Base-by-base conservation (phyloP, 2,797 vertebrate genomes). In the Epinephelus coioides region DNA sequence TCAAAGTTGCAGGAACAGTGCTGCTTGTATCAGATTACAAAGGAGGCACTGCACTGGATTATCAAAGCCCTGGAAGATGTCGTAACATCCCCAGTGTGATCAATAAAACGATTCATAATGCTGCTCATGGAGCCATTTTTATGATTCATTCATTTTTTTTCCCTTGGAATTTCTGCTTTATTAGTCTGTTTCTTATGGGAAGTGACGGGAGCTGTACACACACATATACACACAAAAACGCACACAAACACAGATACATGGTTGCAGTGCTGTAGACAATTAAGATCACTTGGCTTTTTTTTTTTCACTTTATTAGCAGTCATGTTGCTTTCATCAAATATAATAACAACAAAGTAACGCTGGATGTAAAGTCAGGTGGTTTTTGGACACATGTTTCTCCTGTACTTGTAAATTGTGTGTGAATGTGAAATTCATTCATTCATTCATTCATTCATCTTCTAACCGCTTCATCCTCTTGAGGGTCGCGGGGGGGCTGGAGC, bases 51-150 rank as follows among this genome's bases (percentile, higher is more conserved):
- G 49, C 18, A 1, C 19, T 75, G 66, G 25, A 81, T 76, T 70
- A 80, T 78, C 70, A 78, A 78, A 84, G 70, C 27, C 9, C 55
- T 74, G 85, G 81, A 86, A 79, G 60, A 84, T 81, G 78, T 74
- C 17, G 69, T 62, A 72, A 88, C 60, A 67, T 65, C 15, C 82
- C 69, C 75, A 61, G 21, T 47, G 76, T 43, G 81, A 84, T 85
- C 71, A 80, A 82, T 84, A 78, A 86, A 86, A 59, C 17, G 54
- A 85, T 65, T 82, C 59, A 79, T 62, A 57, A 62, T 17, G 54
- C 69, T 10, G 51, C 49, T 71, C 46, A 2, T 73, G 30, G 70
- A 80, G 61, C 54, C 59, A 11, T 19, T 74, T 63, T 73, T 78
- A 76, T 71, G 74, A 84, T 68, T 69, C 21, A 71, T 46, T 70